phyloP scores from a whole-genome alignment of 2,888 invertebrate species.

The Drosophila pegasa region DNA sequence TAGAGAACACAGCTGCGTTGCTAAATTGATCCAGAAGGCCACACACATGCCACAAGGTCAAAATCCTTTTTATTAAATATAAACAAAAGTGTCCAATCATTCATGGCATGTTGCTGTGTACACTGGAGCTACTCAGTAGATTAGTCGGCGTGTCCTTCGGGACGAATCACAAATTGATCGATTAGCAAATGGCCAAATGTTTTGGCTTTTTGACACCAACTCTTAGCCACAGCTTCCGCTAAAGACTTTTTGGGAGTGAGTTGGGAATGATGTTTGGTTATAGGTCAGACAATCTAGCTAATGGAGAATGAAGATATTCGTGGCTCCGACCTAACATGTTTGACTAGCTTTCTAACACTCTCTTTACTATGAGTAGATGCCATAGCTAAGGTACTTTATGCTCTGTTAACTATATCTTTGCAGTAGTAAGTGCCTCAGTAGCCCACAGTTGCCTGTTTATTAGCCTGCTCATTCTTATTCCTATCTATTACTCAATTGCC shows the following conservation, averaged over 20 bases:
- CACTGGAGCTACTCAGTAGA: conserved; percentile 29
- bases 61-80: conserved; percentile 57
- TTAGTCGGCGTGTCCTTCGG: conserved; percentile 46
- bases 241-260: background rate
- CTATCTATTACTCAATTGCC: background rate
- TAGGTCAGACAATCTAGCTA: background rate
- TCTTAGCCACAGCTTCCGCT: background rate
- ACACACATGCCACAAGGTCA: conserved; percentile 28
- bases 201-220: conserved; percentile 6
- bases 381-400: background rate
- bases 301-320: background rate
- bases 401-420: background rate
- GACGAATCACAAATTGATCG: conserved; percentile 62
- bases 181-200: conserved; percentile 41
- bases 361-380: background rate
- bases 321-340: background rate
- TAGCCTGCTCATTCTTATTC: background rate
- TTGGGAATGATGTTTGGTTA: background rate
- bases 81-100: conserved; percentile 56
- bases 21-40: conserved; percentile 34
- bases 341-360: background rate
- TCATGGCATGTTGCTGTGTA: conserved; percentile 52
- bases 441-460: background rate
- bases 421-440: background rate
- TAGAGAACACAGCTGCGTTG: conserved; percentile 33